These are phyloP conservation scores for Spizella passerina DNA, from an alignment of 2,797 vertebrate species.

Conservation along the genomic window DNA sequence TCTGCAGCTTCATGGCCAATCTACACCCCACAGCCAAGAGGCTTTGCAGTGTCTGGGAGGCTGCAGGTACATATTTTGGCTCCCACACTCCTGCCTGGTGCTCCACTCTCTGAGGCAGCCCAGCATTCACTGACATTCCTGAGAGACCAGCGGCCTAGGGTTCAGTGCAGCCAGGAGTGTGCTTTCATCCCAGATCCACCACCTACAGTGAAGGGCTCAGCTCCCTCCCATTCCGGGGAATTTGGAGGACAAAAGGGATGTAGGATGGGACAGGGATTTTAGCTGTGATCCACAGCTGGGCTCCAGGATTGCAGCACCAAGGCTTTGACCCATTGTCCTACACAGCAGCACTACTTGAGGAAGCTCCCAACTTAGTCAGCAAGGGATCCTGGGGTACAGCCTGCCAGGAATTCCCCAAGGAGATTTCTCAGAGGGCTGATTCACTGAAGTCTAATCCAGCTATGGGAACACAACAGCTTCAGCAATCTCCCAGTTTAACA, in stretches of 20 bases:
- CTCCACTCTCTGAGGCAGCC: background rate
- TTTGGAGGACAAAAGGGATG: background rate
- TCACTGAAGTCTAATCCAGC: conserved; percentile 20
- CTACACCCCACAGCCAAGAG: background rate
- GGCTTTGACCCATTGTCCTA: background rate
- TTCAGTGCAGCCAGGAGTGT: background rate
- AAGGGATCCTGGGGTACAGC: background rate
- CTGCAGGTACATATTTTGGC: background rate
- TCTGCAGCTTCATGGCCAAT: background rate
- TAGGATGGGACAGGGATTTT: background rate
- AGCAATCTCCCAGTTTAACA: background rate
- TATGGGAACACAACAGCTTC: background rate
- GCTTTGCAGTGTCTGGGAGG: background rate
- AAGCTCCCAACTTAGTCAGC: background rate
- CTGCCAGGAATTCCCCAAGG: conserved; percentile 6
- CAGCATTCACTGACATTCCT: rapidly evolving
- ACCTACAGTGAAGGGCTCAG: background rate
- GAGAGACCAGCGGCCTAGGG: background rate
- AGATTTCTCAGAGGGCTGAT: conserved; percentile 18
- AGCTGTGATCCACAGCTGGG: background rate
- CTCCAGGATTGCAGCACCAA: background rate
- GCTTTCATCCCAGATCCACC: background rate
- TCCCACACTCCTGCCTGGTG: background rate
- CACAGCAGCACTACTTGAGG: background rate
- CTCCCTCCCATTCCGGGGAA: background rate